Evolutionary conservation across 2,113 vertebrate species (phyloP), one percentile per base, ranked within the genome.

Genomic region (Patagioenas fasciata): DNA sequence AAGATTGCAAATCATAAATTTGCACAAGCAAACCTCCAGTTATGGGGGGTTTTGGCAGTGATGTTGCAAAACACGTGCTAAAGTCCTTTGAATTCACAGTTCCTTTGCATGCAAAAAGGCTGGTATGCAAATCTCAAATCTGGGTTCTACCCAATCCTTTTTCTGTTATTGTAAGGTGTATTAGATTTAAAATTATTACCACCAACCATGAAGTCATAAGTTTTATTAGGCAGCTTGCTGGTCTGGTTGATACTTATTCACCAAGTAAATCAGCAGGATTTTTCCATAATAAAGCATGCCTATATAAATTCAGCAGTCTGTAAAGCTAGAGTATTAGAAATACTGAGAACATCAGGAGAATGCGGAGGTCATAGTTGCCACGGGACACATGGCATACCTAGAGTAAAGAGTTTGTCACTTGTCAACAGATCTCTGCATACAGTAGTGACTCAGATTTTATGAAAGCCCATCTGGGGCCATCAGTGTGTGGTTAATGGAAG

Each of bases 401-500:
- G 14, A n/a, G 32, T 40, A 70, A 78, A 42, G n/a, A n/a, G 9
- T 18, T 47, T 60, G 61, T 67, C 82, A 77, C 70, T 80, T 79
- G 28, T 58, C 72, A 85, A 23, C 38, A 61, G 51, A 36, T 72
- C 58, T 88, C 48, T 84, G 82, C 70, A 31, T 50, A 56, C 42
- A 85, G 29, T 3, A 79, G 81, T 53, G 57, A 81, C 58, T 80
- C 88, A 80, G 36, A 72, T 69, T 78, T 77, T 61, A 51, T 44
- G 67, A 95, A 97, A 95, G 73, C 32, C 51, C 78, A 44, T 74
- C 66, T 91, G 93, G 72, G 95, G 32, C 80, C 44, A 88, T 57
- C 88, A 67, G 72, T 89, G 51, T 34, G 92, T 95, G 80, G 82
- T 81, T 95, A 92, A 93, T 94, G 47, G 88, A 92, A 88, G 62